Conservation (phyloP, 1,140 invertebrate genomes). For the Camponotus vicinus region DNA sequence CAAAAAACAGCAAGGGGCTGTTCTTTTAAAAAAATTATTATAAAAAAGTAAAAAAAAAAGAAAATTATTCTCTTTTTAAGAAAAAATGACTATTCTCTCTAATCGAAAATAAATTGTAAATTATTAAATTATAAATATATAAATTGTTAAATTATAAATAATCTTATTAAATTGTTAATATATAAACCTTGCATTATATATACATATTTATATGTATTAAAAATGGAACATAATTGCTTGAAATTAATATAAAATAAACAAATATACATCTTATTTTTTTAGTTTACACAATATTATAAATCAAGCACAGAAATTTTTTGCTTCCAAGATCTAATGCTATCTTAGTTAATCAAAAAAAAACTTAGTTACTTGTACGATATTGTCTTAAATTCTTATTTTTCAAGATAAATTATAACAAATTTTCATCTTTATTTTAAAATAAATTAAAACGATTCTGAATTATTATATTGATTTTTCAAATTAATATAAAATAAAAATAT, state of each 20-base stretch:
- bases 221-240: not conserved
- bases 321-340: too few relatives aligned
- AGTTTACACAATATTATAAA: too few relatives aligned
- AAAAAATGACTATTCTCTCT: not conserved
- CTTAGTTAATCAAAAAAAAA: too few relatives aligned
- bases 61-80: not conserved
- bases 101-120: not conserved
- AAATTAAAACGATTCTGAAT: not conserved
- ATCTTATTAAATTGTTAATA: too few relatives aligned
- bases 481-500: not conserved
- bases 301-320: too few relatives aligned
- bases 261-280: not conserved
- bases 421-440: too few relatives aligned
- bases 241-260: not conserved
- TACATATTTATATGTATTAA: not conserved
- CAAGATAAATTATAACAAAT: too few relatives aligned
- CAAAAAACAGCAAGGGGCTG: too few relatives aligned
- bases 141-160: too few relatives aligned
- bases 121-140: not conserved
- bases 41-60: not conserved
- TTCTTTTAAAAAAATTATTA: not conserved
- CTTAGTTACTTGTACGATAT: too few relatives aligned
- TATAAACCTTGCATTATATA: not conserved
- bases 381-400: too few relatives aligned
- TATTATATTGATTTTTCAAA: not conserved